Conservation (phyloP, 2,113 vertebrate species). For the Redunca redunca region DNA sequence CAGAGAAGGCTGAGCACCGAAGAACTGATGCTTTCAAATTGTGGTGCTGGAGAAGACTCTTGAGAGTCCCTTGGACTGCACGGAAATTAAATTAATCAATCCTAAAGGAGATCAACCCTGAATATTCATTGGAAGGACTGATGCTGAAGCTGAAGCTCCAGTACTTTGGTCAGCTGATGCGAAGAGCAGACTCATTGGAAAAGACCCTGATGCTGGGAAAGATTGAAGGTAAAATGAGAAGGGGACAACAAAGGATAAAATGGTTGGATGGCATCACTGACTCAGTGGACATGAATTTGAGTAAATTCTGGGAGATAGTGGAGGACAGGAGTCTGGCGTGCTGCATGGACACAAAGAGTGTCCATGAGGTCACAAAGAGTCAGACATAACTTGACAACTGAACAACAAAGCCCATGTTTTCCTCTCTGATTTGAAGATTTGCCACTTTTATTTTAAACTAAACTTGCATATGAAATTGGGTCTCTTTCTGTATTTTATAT, state of each 20-base stretch:
- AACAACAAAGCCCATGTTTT: not conserved
- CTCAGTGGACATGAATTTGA: not conserved
- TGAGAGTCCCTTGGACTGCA: not conserved
- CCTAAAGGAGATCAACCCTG: not conserved
- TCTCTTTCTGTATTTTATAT: not conserved
- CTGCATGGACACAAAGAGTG: not conserved
- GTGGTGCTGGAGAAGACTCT: not conserved
- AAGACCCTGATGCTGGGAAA: not conserved
- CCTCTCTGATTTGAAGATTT: not conserved
- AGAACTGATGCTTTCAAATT: not conserved
- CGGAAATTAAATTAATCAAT: not conserved
- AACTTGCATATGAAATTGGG: not conserved
- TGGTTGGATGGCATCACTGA: not conserved
- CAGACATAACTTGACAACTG: not conserved
- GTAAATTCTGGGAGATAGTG: not conserved
- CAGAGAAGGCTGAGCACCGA: not conserved
- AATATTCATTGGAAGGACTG: not conserved
- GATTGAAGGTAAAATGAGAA: not conserved
- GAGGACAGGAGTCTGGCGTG: not conserved
- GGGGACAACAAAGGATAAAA: not conserved
- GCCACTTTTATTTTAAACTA: not conserved
- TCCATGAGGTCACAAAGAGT: not conserved
- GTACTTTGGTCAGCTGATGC: not conserved
- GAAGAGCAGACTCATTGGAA: not conserved
- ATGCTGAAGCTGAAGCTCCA: not conserved